These are phyloP conservation scores for Boulengeromyrus knoepffleri DNA, from an alignment of 2,113 vertebrate genomes.

Conservation along the genomic window DNA sequence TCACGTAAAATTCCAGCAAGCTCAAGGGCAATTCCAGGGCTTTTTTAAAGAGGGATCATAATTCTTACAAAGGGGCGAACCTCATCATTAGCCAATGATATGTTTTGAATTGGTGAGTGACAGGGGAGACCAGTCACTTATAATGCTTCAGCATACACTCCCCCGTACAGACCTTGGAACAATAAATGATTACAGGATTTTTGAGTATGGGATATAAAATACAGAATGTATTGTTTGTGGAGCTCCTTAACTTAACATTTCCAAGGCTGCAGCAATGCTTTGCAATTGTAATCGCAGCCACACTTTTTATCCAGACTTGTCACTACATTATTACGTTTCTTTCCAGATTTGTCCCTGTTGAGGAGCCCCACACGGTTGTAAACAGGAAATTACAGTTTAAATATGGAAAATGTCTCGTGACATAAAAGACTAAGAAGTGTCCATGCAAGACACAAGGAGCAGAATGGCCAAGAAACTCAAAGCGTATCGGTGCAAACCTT, in stretches of 20 bases:
- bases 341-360: neutral
- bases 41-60: no score
- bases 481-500: neutral
- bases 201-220: neutral
- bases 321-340: neutral
- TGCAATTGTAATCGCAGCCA: neutral
- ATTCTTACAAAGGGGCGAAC: neutral
- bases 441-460: neutral
- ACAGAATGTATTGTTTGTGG: neutral
- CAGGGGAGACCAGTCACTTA: neutral
- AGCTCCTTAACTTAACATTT: neutral
- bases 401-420: neutral
- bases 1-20: neutral
- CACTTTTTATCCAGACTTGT: neutral
- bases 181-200: neutral
- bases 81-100: neutral
- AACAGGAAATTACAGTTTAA: neutral
- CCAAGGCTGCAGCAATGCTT: neutral
- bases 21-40: neutral
- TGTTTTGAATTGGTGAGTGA: neutral
- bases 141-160: neutral
- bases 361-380: neutral
- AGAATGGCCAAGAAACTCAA: neutral
- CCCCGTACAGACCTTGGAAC: neutral
- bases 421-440: neutral